phyloP scores from a whole-genome alignment of 1,140 invertebrate genomes.

The Fragariocoptes setiger region DNA sequence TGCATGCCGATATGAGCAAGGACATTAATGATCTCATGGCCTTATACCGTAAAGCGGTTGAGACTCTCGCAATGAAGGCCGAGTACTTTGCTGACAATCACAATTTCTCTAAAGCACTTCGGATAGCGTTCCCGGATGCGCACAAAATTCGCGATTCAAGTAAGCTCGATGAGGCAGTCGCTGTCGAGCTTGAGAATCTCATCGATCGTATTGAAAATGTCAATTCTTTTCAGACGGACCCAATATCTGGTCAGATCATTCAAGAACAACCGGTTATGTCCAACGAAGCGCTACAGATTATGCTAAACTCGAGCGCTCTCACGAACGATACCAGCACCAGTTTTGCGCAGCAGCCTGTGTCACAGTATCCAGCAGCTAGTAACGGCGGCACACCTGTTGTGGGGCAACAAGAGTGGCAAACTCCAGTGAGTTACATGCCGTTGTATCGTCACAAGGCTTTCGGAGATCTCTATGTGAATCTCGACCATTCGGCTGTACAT shows the following conservation, averaged over 20 bases:
- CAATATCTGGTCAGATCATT: neutral
- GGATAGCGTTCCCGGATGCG: neutral
- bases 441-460: conserved; percentile 43
- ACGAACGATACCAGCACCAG: neutral
- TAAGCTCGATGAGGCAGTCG: neutral
- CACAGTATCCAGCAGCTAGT: neutral
- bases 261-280: neutral
- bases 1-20: conserved; percentile 12
- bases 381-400: neutral
- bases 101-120: conserved; percentile 3
- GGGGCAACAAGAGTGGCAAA: conserved; percentile 3
- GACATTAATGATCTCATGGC: conserved; percentile 12
- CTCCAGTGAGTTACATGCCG: conserved; percentile 16
- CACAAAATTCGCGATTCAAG: neutral
- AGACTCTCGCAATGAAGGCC: conserved; percentile 6
- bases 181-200: neutral
- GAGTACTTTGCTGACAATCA: conserved; percentile 6
- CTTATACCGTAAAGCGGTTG: conserved; percentile 12
- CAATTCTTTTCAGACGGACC: neutral
- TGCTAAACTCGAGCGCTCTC: conserved; percentile 1
- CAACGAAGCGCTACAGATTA: neutral
- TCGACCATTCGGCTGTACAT: conserved; percentile 49
- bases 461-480: conserved; percentile 41
- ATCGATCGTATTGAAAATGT: neutral
- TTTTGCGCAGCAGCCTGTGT: neutral